Base-by-base conservation (phyloP, 2,888 invertebrate genomes). In the Scrobipalpa atriplicella region DNA sequence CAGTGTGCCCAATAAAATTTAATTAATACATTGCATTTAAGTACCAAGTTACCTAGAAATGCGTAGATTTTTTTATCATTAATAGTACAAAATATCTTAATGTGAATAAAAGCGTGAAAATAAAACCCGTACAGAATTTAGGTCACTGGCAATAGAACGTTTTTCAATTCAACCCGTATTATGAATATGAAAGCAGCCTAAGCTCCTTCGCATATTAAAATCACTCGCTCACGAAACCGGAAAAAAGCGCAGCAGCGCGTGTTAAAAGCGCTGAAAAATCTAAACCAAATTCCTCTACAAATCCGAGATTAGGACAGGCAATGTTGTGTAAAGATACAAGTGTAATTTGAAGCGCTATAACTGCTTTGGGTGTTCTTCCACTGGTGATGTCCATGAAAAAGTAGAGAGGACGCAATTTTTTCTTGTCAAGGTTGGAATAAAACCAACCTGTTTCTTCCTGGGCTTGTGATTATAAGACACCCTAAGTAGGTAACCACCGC, bases 181-280 rank as follows among this genome's bases (percentile, higher is more conserved):
- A 56, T 56, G 54, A 56, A 56, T 56, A 56, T 56, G 54, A 56
- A 56, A 56, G 54, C 54, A 38, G 60, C 2, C 60, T 43, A 62
- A 62, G 61, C 61, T 43, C 79, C 81, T 80, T 76, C 76, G 73
- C 78, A 80, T 85, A 84, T 86, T 85, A 81, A 83, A 85, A 79
- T 78, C 79, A 77, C 75, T 76, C 77, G 72, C 69, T 75, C 77
- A 72, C 71, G 72, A 71, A 74, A 75, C 29, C 16, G 52, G 56
- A 67, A 66, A 65, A 52, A 51, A 36, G 19, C 47, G 52, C 65
- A 43, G 63, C 66, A 65, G 65, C 67, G 61, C 68, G 16, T 67
- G 66, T 39, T n/a, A 66, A 68, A 68, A 68, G 13, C 47, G 19
- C 29, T 47, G 39, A 16, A 63, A 61, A 47, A 36, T 29, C 51